These are phyloP conservation scores for Rhadinocentrus ornatus DNA, from an alignment of 2,797 vertebrate genomes.

Conservation along the genomic window DNA sequence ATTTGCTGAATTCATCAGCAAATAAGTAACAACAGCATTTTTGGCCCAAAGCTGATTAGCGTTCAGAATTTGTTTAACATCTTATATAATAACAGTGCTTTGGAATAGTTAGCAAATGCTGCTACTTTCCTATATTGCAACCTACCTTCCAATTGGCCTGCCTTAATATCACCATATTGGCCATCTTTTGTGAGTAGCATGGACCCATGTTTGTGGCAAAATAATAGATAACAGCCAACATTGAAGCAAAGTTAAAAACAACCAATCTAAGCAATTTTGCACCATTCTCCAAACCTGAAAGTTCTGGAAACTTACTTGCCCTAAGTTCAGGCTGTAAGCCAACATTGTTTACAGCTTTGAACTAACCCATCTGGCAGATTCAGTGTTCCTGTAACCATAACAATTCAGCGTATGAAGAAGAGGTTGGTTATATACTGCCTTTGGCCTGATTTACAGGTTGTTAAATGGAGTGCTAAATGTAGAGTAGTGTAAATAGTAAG, in stretches of 20 bases:
- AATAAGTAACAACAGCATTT: slow-evolving; percentile 40
- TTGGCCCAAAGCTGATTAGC: slow-evolving; percentile 42
- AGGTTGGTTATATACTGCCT: slow-evolving; percentile 7
- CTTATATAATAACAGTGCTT: slow-evolving; percentile 27
- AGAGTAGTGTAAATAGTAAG: slow-evolving; percentile 40
- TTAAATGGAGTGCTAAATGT: slow-evolving; percentile 40
- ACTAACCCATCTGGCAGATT: slow-evolving; percentile 31
- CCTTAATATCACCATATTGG: background rate
- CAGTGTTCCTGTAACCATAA: background rate
- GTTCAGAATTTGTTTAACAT: slow-evolving; percentile 34
- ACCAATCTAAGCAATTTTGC: no score
- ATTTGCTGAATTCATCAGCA: slow-evolving; percentile 40
- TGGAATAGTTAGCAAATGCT: background rate
- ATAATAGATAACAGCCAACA: background rate
- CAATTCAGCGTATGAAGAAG: background rate
- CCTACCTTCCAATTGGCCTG: no score
- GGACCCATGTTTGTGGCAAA: no score
- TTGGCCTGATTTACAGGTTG: slow-evolving; percentile 37
- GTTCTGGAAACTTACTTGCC: background rate
- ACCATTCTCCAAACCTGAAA: no score
- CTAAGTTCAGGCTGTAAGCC: slow-evolving; percentile 9
- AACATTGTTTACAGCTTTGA: slow-evolving; percentile 10
- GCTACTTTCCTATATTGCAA: background rate
- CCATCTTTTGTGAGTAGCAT: background rate
- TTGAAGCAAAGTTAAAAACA: background rate